Conservation (phyloP, 2,797 vertebrate genomes). For the Pipistrellus pygmaeus region DNA sequence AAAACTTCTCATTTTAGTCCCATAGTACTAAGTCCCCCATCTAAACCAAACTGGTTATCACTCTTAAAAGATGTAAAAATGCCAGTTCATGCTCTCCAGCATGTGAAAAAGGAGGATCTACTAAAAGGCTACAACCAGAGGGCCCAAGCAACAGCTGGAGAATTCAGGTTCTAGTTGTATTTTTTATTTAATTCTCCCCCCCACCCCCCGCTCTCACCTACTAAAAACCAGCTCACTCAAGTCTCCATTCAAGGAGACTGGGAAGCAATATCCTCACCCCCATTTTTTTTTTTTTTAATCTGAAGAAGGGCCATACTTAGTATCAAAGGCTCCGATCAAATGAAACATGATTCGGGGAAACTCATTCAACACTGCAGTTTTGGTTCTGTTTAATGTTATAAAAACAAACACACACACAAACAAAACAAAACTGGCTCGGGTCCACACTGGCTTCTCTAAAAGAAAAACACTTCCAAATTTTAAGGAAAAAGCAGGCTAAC, state of each 20-base stretch:
- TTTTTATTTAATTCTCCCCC: not conserved
- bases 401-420: not conserved
- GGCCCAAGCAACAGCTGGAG: not conserved
- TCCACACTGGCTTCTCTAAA: not conserved
- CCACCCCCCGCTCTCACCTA: not conserved
- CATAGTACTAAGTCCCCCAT: not conserved
- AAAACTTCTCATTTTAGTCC: not conserved
- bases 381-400: conserved; percentile 6
- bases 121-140: not conserved
- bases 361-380: not conserved
- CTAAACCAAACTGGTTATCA: not conserved
- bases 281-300: not conserved
- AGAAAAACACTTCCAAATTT: conserved; percentile 29
- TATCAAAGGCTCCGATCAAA: conserved; percentile 44
- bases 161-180: not conserved
- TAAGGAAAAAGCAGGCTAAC: conserved; percentile 32
- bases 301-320: conserved; percentile 17
- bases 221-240: not conserved
- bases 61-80: not conserved
- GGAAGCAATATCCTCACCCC: not conserved
- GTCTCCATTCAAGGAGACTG: conserved; percentile 29
- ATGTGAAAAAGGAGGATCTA: not conserved
- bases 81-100: not conserved
- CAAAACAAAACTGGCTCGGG: conserved; percentile 49
- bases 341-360: conserved; percentile 37